Evolutionary conservation across 1,140 invertebrate species (phyloP), one percentile per base, ranked within the genome.

Genomic region (Scaptodrosophila lebanonensis): DNA sequence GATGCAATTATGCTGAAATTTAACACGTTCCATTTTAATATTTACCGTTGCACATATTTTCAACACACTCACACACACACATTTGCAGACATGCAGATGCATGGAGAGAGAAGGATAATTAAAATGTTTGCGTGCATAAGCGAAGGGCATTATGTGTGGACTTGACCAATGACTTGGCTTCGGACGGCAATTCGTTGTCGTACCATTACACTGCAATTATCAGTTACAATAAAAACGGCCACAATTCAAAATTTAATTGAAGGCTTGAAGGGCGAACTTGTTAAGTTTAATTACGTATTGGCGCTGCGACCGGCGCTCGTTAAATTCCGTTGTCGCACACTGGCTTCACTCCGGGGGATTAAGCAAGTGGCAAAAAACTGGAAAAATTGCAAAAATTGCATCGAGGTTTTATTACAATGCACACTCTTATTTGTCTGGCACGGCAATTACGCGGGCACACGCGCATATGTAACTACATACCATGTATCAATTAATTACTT

Each of bases 141-240:
- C 22, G 22, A 25, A 25, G 8, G 22, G 22, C 3, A 25, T n/a
- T n/a, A n/a, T n/a, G n/a, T n/a, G n/a, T n/a, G n/a, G 8, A 8
- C 22, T 25, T 25, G 8, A 25, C 22, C 22, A 25, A 25, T 4
- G 22, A 25, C 22, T 8, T 25, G 3, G 22, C 22, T 25, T 25
- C 22, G 3, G 8, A 25, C 13, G 30, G 40, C 52, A 42, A 18
- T 29, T 58, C 58, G 68, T 51, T 72, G 73, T 79, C 68, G n/a
- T n/a, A n/a, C n/a, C n/a, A 77, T 77, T 79, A 79, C 73, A 77
- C 65, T 68, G 64, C 73, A 79, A 77, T 77, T 77, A 77, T 77
- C 73, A 79, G 65, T 49, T 48, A 66, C 64, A 77, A 77, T 77
- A 77, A 77, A 77, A 77, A 44, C 29, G 60, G 73, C 60, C 73